These are phyloP conservation scores for Fistularia tabacaria DNA, from an alignment of 2,797 vertebrate species.

Conservation along the genomic window DNA sequence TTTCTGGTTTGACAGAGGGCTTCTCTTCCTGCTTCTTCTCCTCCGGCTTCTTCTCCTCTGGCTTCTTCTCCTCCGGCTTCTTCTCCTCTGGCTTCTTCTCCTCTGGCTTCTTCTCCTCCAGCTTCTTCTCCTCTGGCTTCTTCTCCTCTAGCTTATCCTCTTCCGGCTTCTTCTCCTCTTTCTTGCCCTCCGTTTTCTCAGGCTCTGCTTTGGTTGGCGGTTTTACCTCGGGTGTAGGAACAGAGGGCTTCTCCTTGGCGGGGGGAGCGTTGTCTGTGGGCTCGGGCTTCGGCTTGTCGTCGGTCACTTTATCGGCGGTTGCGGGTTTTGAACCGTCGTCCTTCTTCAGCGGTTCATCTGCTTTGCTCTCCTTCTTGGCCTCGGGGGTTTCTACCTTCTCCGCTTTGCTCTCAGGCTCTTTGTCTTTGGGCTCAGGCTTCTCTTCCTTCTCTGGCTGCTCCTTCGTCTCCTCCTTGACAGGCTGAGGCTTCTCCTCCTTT, in stretches of 20 bases:
- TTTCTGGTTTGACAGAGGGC: conserved; percentile 46
- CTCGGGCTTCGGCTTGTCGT: conserved; percentile 65
- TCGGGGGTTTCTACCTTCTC: conserved; percentile 58
- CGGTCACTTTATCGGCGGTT: conserved; percentile 51
- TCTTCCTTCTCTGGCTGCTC: conserved; percentile 59
- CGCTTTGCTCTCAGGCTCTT: conserved; percentile 55
- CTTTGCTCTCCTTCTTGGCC: conserved; percentile 62
- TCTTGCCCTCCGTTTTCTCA: conserved; percentile 63
- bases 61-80: conserved; percentile 43
- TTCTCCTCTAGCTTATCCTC: too few relatives aligned
- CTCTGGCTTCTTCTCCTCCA: conserved; percentile 19
- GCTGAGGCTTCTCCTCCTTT: conserved; percentile 49
- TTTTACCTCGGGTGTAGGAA: conserved; percentile 49
- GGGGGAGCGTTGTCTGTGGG: conserved; percentile 55
- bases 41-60: too few relatives aligned
- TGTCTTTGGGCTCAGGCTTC: conserved; percentile 54
- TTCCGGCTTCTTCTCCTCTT: conserved; percentile 37
- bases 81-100: conserved; percentile 36
- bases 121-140: conserved; percentile 30
- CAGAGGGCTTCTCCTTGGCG: conserved; percentile 54
- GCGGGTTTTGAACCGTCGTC: conserved; percentile 53
- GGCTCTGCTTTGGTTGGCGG: conserved; percentile 38
- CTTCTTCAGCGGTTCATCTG: conserved; percentile 53
- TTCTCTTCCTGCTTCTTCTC: conserved; percentile 56
- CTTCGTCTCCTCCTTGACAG: conserved; percentile 60